A percentile compares a stretch with the other conserved stretches of the same genome.
Conservation (phyloP, 2,797 vertebrate species). For the Aphelocoma californica region DNA sequence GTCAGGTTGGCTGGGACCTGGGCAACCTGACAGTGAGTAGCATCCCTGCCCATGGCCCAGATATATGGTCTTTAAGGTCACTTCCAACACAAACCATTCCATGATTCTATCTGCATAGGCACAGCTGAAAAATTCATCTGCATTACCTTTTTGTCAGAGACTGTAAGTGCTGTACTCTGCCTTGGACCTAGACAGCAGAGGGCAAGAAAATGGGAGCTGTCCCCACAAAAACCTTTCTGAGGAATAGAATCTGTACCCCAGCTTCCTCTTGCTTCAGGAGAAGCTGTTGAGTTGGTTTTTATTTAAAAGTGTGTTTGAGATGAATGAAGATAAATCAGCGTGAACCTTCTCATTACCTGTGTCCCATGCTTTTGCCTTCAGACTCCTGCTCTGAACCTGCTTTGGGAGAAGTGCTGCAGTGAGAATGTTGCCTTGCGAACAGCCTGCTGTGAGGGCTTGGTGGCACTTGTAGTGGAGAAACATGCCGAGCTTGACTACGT, state of each 20-base stretch:
- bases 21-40: not conserved
- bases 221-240: not conserved
- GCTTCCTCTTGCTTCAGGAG: not conserved
- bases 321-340: not conserved
- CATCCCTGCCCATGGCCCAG: not conserved
- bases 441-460: slow-evolving; percentile 87
- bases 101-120: not conserved
- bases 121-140: not conserved
- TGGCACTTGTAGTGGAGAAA: slow-evolving; percentile 88
- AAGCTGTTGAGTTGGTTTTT: not conserved
- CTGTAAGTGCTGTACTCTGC: not conserved
- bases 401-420: slow-evolving; percentile 92
- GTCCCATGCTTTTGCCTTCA: slow-evolving; percentile 61
- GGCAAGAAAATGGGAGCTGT: not conserved
- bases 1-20: not conserved
- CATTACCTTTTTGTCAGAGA: not conserved
- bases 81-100: not conserved
- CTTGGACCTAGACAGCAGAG: not conserved
- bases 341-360: not conserved
- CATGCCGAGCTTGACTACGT: slow-evolving; percentile 85
- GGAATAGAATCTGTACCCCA: not conserved
- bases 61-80: not conserved
- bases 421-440: slow-evolving; percentile 82
- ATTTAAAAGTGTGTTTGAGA: not conserved
- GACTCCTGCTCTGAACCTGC: slow-evolving; percentile 85